Conservation (phyloP, 1,140 invertebrate species). For the Saccostrea glomerata region DNA sequence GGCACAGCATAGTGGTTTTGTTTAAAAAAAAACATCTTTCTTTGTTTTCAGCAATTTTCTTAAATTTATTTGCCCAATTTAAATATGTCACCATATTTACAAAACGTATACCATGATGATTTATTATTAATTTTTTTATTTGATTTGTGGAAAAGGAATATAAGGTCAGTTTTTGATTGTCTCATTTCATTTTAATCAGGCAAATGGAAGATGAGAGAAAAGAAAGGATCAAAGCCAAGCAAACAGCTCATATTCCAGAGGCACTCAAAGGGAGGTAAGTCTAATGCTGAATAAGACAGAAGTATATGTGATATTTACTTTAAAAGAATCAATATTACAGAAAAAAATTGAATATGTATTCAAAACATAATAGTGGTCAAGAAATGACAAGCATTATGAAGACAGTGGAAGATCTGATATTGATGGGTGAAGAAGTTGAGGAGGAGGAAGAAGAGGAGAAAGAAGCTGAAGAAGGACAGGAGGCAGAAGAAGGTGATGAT, state of each 20-base stretch:
- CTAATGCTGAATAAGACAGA: neutral
- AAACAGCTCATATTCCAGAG: conserved; percentile 72
- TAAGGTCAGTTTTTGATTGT: neutral
- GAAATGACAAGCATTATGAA: conserved; percentile 64
- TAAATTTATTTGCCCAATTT: no score
- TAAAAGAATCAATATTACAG: neutral
- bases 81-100: no score
- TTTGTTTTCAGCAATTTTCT: no score
- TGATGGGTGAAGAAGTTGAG: conserved; percentile 48
- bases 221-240: conserved; percentile 61
- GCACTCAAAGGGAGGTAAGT: conserved; percentile 71
- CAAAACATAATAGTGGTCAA: conserved; percentile 64
- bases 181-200: conserved; percentile 56
- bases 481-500: conserved; percentile 47
- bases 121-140: no score
- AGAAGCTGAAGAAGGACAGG: neutral
- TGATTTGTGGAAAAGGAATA: neutral
- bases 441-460: conserved; percentile 51
- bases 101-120: no score
- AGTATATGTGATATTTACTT: neutral
- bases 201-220: conserved; percentile 70
- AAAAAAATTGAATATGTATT: neutral
- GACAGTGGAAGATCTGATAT: conserved; percentile 73
- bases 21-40: no score
- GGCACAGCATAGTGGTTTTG: no score